Percentiles rank a stretch among this genome's conserved stretches.
Conservation (phyloP, 2,113 vertebrate species). For the Odocoileus hemionus region DNA sequence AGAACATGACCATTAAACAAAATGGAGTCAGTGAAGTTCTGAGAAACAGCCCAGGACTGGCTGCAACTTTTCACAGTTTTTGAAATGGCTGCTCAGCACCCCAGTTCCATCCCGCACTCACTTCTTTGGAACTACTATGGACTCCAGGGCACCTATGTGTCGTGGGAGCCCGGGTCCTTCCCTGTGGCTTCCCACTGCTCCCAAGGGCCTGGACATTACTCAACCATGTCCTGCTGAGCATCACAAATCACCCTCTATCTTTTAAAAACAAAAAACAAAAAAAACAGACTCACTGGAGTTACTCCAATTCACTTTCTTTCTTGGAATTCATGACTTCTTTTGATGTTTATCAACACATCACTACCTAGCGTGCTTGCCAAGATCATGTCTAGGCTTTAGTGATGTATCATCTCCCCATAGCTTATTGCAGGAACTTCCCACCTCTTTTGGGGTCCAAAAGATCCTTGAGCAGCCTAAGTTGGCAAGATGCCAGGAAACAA, state of each 20-base stretch:
- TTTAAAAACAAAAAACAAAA: neutral
- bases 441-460: neutral
- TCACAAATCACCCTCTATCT: constrained; percentile 49
- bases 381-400: constrained; percentile 4
- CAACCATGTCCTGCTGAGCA: neutral
- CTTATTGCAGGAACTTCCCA: constrained; percentile 3
- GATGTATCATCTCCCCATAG: constrained; percentile 22
- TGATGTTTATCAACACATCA: constrained; percentile 63
- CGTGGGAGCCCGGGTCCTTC: neutral
- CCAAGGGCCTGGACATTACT: neutral
- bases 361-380: constrained; percentile 34
- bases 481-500: constrained; percentile 34
- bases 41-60: neutral
- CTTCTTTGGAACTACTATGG: neutral
- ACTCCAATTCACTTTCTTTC: constrained; percentile 51
- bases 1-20: neutral
- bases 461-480: neutral
- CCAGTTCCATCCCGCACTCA: neutral
- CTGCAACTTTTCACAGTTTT: neutral
- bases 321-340: constrained; percentile 45
- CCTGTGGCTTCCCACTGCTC: neutral
- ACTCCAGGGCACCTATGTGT: neutral
- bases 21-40: neutral
- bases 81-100: neutral
- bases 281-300: neutral